Percentiles rank a stretch among this genome's conserved stretches.
Conservation (phyloP, 2,113 vertebrate species). For the Carassius gibelio region DNA sequence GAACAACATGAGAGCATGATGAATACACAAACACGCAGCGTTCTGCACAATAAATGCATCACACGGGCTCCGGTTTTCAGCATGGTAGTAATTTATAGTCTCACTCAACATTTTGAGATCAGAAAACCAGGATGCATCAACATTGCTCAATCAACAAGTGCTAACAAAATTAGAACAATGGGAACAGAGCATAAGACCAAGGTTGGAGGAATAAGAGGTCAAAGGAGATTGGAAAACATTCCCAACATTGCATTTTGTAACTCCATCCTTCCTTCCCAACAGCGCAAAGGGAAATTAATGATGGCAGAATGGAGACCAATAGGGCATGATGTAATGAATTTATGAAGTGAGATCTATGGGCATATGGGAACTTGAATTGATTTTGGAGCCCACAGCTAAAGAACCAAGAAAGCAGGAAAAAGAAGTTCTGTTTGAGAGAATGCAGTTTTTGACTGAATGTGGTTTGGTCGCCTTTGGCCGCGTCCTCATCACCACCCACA, state of each 20-base stretch:
- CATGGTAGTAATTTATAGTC: slow-evolving; percentile 44
- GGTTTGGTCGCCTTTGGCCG: slow-evolving; percentile 23
- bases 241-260: slow-evolving; percentile 10
- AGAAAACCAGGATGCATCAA: slow-evolving; percentile 30
- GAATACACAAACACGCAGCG: background rate
- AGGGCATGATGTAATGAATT: slow-evolving; percentile 41
- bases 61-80: background rate
- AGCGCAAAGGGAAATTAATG: slow-evolving; percentile 20
- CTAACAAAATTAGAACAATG: slow-evolving; percentile 29
- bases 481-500: background rate
- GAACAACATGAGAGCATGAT: background rate
- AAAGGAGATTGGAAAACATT: slow-evolving; percentile 25
- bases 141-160: slow-evolving; percentile 25
- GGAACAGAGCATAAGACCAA: background rate
- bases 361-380: slow-evolving; percentile 40
- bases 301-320: slow-evolving; percentile 24
- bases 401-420: background rate
- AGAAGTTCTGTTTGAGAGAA: background rate
- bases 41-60: slow-evolving; percentile 11
- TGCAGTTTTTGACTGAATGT: slow-evolving; percentile 5
- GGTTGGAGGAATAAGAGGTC: background rate
- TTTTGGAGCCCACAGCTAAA: slow-evolving; percentile 19
- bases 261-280: background rate
- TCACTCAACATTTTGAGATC: slow-evolving; percentile 21
- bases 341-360: slow-evolving; percentile 33